Evolutionary conservation across 2,113 vertebrate species (phyloP).

Genomic region (Trinectes maculatus): DNA sequence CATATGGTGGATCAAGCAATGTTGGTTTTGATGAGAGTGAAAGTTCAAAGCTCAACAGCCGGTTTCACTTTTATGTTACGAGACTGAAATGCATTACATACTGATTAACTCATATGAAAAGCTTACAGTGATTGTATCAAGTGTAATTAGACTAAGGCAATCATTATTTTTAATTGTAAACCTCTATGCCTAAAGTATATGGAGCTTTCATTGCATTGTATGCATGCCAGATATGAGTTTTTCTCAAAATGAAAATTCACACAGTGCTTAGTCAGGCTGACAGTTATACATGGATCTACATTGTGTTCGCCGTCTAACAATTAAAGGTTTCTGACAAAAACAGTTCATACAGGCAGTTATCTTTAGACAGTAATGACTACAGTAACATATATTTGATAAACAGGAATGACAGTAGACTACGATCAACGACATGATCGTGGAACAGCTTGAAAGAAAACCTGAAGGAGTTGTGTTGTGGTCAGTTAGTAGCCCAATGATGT

Average conservation of each 20-base stretch:
- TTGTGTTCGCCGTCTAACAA: slow-evolving; percentile 39
- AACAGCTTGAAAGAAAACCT: slow-evolving; percentile 71
- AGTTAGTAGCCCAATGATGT: slow-evolving; percentile 71
- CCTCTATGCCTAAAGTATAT: slow-evolving; percentile 46
- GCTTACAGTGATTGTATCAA: slow-evolving; percentile 57
- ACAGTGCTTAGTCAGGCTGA: slow-evolving; percentile 68
- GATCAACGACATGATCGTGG: slow-evolving; percentile 53
- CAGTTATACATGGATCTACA: slow-evolving; percentile 45
- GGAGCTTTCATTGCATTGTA: slow-evolving; percentile 60
- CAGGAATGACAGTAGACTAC: slow-evolving; percentile 65
- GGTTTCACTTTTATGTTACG: slow-evolving; percentile 35
- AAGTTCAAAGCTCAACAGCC: slow-evolving; percentile 38
- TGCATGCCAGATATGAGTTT: slow-evolving; percentile 38
- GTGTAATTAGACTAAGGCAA: slow-evolving; percentile 50
- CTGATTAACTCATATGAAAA: slow-evolving; percentile 29
- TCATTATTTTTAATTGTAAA: slow-evolving; percentile 50
- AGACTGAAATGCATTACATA: slow-evolving; percentile 52
- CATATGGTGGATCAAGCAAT: slow-evolving; percentile 36
- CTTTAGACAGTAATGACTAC: slow-evolving; percentile 72
- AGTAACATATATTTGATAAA: slow-evolving; percentile 73
- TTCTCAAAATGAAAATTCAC: slow-evolving; percentile 47
- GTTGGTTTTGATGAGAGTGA: slow-evolving; percentile 39
- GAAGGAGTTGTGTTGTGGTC: slow-evolving; percentile 68
- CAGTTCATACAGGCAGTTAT: slow-evolving; percentile 70
- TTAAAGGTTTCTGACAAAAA: slow-evolving; percentile 48